Conservation (phyloP, 1,140 invertebrate species). For the Thrips palmi region DNA sequence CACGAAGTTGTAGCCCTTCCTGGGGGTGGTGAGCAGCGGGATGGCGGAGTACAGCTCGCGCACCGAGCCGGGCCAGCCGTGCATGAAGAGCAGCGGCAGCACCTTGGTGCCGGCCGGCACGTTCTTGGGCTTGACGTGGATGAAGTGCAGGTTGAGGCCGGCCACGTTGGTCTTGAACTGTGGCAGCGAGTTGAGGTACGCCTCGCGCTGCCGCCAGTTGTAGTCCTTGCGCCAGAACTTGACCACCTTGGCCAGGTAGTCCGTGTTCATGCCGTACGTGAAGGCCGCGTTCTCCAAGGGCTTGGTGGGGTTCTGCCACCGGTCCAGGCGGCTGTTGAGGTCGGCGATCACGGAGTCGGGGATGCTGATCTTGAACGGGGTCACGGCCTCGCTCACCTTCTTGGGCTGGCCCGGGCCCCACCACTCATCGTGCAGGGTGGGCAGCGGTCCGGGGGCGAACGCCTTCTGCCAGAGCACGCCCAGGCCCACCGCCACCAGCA, state of each 20-base stretch:
- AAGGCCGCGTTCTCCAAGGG: slow-evolving; percentile 50
- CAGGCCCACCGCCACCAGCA: not conserved
- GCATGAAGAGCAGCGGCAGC: slow-evolving; percentile 42
- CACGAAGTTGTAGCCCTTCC: slow-evolving; percentile 37
- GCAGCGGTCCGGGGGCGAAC: slow-evolving; percentile 2
- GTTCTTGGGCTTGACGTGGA: slow-evolving; percentile 37
- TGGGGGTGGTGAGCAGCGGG: slow-evolving; percentile 39
- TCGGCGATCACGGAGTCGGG: slow-evolving; percentile 19
- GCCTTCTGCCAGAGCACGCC: slow-evolving; percentile 2
- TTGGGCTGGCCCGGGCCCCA: slow-evolving; percentile 25
- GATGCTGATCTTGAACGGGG: slow-evolving; percentile 28
- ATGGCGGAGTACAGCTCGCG: slow-evolving; percentile 72
- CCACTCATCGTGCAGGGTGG: slow-evolving; percentile 17
- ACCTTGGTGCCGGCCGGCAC: slow-evolving; percentile 28
- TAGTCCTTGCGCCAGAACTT: slow-evolving; percentile 57
- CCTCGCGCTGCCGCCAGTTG: slow-evolving; percentile 49
- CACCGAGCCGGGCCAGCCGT: slow-evolving; percentile 84
- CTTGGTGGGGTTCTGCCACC: slow-evolving; percentile 10
- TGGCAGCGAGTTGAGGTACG: slow-evolving; percentile 44
- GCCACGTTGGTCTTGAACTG: slow-evolving; percentile 51
- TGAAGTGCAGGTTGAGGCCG: slow-evolving; percentile 57
- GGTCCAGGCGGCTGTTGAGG: not conserved
- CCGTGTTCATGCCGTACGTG: slow-evolving; percentile 56
- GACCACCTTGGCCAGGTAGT: slow-evolving; percentile 41
- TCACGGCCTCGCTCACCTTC: slow-evolving; percentile 23